These are phyloP conservation scores for Darevskia mixta DNA, from an alignment of 2,797 vertebrate species.

Conservation along the genomic window DNA sequence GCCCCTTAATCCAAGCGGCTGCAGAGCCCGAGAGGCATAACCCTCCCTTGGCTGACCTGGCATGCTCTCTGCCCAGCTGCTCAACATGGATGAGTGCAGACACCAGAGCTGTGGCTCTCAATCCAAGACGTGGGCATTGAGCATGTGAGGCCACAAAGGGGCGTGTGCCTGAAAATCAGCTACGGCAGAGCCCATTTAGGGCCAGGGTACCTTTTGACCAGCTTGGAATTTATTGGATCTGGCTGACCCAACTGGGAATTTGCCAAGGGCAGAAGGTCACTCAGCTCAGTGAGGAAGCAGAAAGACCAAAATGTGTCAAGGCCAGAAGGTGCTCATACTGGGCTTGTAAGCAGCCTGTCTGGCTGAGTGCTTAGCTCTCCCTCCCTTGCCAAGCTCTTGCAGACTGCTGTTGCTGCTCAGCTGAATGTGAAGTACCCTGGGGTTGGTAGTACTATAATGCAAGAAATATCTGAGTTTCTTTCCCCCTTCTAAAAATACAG, in stretches of 20 bases:
- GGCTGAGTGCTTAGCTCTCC: not conserved
- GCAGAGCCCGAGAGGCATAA: constrained; percentile 30
- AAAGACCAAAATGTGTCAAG: constrained; percentile 4
- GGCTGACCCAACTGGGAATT: constrained; percentile 8
- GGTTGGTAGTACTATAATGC: rapidly evolving
- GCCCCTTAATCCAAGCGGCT: constrained; percentile 70
- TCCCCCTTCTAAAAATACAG: not conserved
- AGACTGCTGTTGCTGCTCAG: not conserved
- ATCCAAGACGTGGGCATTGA: not conserved
- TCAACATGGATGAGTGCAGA: not conserved
- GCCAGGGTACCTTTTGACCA: not conserved
- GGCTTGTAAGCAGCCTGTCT: not conserved
- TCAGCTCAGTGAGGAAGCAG: constrained; percentile 1
- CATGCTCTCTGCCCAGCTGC: constrained; percentile 39
- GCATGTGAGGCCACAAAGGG: not conserved
- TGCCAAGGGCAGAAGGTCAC: constrained; percentile 2
- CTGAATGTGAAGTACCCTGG: not conserved
- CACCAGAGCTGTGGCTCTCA: constrained; percentile 17
- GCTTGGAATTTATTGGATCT: constrained; percentile 4
- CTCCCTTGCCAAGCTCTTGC: not conserved
- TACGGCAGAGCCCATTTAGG: not conserved
- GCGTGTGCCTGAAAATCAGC: not conserved
- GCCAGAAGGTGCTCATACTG: not conserved
- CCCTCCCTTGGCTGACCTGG: constrained; percentile 54
- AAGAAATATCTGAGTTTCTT: not conserved